phyloP scores from a whole-genome alignment of 2,797 vertebrate species.

The Lutjanus campechanus region DNA sequence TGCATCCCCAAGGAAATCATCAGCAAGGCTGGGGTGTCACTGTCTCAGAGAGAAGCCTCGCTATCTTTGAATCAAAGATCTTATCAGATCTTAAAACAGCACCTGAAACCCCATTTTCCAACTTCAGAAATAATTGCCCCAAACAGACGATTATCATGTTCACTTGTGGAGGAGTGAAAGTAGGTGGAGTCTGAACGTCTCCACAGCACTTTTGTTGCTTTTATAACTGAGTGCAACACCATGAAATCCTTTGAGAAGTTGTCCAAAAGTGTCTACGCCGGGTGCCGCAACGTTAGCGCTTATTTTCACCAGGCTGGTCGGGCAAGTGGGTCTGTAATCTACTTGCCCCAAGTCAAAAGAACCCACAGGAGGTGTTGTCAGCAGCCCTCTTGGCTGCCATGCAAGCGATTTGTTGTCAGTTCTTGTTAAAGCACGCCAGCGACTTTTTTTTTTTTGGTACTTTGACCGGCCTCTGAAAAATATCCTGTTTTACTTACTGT shows the following conservation, averaged over 20 bases:
- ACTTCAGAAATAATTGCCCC: background rate
- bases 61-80: background rate
- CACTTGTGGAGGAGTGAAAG: background rate
- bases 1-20: conserved; percentile 19
- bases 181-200: background rate
- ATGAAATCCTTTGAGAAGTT: background rate
- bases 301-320: too few species aligned
- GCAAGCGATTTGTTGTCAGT: too few species aligned
- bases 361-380: too few species aligned
- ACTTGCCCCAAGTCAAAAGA: too few species aligned
- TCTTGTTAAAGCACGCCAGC: too few species aligned
- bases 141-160: background rate
- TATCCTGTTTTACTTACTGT: too few species aligned
- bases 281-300: too few species aligned
- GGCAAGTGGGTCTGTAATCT: too few species aligned
- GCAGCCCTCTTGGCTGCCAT: too few species aligned
- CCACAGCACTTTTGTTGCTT: background rate
- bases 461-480: too few species aligned
- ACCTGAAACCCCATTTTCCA: background rate
- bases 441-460: too few species aligned
- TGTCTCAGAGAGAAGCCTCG: background rate
- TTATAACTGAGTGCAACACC: background rate
- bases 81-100: background rate
- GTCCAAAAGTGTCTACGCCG: background rate
- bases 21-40: background rate